These are phyloP conservation scores for Whitmania pigra DNA, from an alignment of 1,140 invertebrate genomes.

Conservation along the genomic window DNA sequence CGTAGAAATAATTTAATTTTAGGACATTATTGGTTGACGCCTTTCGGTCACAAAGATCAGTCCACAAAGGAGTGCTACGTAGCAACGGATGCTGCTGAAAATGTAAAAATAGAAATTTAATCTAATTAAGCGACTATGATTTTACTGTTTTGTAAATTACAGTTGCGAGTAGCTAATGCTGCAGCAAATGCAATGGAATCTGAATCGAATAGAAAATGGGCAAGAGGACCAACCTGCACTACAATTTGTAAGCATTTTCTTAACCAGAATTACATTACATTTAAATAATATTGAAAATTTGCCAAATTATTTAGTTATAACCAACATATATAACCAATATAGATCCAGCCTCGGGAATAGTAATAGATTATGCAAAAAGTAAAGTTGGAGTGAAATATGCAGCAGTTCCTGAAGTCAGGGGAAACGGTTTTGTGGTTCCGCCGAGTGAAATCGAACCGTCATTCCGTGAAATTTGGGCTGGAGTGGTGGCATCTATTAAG, in stretches of 20 bases:
- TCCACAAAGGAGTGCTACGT: slow-evolving; percentile 1
- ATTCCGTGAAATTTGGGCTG: slow-evolving; percentile 18
- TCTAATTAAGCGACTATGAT: background rate
- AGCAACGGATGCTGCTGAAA: slow-evolving; percentile 2
- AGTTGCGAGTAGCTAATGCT: slow-evolving; percentile 15
- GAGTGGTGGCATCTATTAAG: slow-evolving; percentile 15
- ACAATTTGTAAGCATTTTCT: slow-evolving; percentile 20
- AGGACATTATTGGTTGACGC: slow-evolving; percentile 2
- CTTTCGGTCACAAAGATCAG: background rate
- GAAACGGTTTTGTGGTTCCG: slow-evolving; percentile 1
- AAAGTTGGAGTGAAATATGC: slow-evolving; percentile 19
- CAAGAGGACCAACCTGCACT: slow-evolving; percentile 13
- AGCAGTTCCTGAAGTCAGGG: slow-evolving; percentile 18
- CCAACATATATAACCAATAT: background rate
- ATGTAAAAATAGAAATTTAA: background rate
- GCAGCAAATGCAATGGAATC: slow-evolving; percentile 12
- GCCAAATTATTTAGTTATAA: too few relatives aligned
- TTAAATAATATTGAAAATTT: too few relatives aligned
- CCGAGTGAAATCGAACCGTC: slow-evolving; percentile 12
- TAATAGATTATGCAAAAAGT: slow-evolving; percentile 16
- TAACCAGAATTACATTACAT: too few relatives aligned
- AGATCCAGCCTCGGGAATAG: slow-evolving; percentile 16
- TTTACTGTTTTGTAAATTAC: background rate
- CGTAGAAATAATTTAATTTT: background rate
- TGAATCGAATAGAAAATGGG: slow-evolving; percentile 14